These are phyloP conservation scores for Euleptes europaea DNA, from an alignment of 2,113 vertebrate species.

Conservation along the genomic window DNA sequence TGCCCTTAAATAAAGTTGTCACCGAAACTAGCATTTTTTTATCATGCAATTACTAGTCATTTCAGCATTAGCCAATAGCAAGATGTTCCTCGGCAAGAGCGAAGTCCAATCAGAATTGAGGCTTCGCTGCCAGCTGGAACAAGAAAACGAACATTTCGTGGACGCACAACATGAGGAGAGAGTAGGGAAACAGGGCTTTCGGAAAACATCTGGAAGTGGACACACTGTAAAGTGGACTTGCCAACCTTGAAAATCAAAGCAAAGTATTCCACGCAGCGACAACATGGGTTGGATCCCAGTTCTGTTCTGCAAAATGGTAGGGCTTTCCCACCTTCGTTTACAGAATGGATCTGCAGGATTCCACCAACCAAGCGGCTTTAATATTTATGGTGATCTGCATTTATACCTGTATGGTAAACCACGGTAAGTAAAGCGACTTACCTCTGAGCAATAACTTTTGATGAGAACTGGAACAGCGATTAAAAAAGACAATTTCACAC, in stretches of 20 bases:
- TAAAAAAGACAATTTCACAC: background rate
- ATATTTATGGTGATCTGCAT: background rate
- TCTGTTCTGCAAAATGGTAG: too few relatives aligned
- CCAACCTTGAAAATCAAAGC: background rate
- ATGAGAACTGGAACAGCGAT: background rate
- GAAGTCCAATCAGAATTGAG: background rate
- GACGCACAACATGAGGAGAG: background rate
- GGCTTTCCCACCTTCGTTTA: background rate
- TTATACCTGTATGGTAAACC: background rate
- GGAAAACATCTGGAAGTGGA: background rate
- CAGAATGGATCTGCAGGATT: background rate
- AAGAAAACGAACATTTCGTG: background rate
- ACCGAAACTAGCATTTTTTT: slow-evolving; percentile 21
- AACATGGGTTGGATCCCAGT: too few relatives aligned
- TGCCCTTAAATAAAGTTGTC: accelerated
- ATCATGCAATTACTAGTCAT: background rate
- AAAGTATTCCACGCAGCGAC: too few relatives aligned
- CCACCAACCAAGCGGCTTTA: background rate
- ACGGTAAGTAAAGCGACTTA: background rate
- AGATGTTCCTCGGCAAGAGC: slow-evolving; percentile 9
- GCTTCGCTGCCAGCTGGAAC: background rate
- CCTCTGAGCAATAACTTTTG: background rate
- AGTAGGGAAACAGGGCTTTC: background rate
- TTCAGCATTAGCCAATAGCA: slow-evolving; percentile 12
- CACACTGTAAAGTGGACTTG: background rate